Conservation (phyloP, 2,888 invertebrate species). For the Tridacna gigas region DNA sequence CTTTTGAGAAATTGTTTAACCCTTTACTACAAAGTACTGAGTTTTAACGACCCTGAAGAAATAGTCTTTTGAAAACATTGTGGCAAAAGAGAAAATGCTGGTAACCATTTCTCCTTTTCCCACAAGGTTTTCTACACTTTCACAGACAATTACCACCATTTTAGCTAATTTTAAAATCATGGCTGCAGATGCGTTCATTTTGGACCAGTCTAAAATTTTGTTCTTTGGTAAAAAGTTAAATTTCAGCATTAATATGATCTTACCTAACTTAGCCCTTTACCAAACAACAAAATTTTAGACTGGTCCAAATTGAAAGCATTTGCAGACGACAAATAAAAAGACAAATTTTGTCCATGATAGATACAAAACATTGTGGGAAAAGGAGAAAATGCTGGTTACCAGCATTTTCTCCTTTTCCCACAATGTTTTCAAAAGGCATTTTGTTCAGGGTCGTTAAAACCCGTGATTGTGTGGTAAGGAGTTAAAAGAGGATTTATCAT, state of each 20-base stretch:
- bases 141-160: too few species aligned
- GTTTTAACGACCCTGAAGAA: too few species aligned
- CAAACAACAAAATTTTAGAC: neutral
- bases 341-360: too few species aligned
- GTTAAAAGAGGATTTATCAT: neutral
- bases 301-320: neutral
- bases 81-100: neutral
- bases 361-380: constrained; percentile 13
- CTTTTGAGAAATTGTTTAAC: too few species aligned
- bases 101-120: neutral
- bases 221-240: too few species aligned
- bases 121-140: neutral
- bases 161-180: too few species aligned
- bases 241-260: too few species aligned
- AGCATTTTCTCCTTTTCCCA: constrained; percentile 8
- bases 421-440: constrained; percentile 1
- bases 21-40: too few species aligned
- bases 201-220: too few species aligned
- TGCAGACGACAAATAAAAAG: neutral
- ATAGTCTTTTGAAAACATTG: constrained; percentile 2
- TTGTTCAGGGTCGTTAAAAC: neutral
- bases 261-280: neutral
- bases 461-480: neutral
- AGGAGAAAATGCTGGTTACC: constrained; percentile 6
- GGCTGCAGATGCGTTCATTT: too few species aligned